Evolutionary conservation across 30 jellyfish, hydroid and myxozoan species (phyloP).

Genomic region (Turritopsis rubra): DNA sequence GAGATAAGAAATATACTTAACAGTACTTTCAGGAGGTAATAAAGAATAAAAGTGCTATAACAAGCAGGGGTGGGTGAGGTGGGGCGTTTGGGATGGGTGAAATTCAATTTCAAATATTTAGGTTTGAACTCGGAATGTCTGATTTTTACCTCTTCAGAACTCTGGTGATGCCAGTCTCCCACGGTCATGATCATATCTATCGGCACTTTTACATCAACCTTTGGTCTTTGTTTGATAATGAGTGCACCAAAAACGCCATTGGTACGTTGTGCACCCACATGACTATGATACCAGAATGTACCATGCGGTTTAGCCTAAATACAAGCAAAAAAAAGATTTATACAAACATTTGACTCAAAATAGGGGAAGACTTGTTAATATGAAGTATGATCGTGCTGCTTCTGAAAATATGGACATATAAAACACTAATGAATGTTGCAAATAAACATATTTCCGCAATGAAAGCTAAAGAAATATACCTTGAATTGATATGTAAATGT

Average conservation of each 20-base stretch:
- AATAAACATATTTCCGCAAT: not conserved
- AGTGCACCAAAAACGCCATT: conserved; percentile 91
- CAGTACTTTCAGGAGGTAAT: no score
- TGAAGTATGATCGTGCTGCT: no score
- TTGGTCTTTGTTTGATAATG: conserved; percentile 72
- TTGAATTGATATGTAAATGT: not conserved
- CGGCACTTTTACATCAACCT: conserved; percentile 37
- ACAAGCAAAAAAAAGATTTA: not conserved
- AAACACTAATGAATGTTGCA: no score
- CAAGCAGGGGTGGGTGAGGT: no score
- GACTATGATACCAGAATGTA: conserved; percentile 95
- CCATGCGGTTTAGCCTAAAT: conserved; percentile 87
- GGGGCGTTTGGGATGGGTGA: no score
- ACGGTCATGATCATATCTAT: conserved; percentile 80
- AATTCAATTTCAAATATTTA: no score
- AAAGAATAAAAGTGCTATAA: no score
- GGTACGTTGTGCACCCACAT: conserved; percentile 86
- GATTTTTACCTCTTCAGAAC: conserved; percentile 59
- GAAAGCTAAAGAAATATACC: not conserved
- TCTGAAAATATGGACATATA: no score
- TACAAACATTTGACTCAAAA: not conserved
- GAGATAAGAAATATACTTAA: no score
- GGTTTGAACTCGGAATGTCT: not conserved
- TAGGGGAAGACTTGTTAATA: not conserved
- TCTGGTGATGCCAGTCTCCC: conserved; percentile 98